A percentile compares a stretch with the other conserved stretches of the same genome.
Conservation (phyloP, 2,797 vertebrate species). For the Notamacropus eugenii region DNA sequence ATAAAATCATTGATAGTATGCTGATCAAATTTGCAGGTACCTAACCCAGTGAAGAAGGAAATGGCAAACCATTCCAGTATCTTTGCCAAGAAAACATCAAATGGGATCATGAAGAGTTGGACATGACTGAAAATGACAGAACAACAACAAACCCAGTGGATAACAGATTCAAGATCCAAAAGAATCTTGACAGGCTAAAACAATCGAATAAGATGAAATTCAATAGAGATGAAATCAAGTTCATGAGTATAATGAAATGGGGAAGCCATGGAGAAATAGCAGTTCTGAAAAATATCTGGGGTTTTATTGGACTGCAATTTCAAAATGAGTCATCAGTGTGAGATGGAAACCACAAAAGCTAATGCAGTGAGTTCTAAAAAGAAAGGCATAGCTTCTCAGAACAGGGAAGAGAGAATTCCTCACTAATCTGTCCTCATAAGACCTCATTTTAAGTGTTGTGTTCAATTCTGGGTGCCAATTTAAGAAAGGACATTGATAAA, state of each 20-base stretch:
- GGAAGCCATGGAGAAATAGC: not conserved
- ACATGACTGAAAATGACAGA: not conserved
- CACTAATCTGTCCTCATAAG: not conserved
- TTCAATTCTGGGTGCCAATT: not conserved
- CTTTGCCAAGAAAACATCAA: not conserved
- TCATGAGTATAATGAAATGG: not conserved
- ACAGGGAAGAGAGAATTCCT: not conserved
- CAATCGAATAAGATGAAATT: not conserved
- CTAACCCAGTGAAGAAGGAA: not conserved
- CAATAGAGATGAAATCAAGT: not conserved
- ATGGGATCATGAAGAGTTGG: not conserved
- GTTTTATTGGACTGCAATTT: not conserved
- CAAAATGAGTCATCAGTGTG: not conserved
- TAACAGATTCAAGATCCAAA: not conserved
- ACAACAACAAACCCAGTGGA: not conserved
- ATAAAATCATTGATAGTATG: not conserved
- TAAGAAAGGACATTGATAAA: not conserved
- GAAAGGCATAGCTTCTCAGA: not conserved
- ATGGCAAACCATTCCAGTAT: not conserved
- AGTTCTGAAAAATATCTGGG: not conserved
- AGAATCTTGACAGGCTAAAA: not conserved
- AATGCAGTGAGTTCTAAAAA: not conserved
- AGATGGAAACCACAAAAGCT: not conserved
- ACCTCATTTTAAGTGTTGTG: not conserved
- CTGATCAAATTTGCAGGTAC: not conserved